Evolutionary conservation across 2,888 invertebrate species (phyloP).

Genomic region (Calliopum simillimum): DNA sequence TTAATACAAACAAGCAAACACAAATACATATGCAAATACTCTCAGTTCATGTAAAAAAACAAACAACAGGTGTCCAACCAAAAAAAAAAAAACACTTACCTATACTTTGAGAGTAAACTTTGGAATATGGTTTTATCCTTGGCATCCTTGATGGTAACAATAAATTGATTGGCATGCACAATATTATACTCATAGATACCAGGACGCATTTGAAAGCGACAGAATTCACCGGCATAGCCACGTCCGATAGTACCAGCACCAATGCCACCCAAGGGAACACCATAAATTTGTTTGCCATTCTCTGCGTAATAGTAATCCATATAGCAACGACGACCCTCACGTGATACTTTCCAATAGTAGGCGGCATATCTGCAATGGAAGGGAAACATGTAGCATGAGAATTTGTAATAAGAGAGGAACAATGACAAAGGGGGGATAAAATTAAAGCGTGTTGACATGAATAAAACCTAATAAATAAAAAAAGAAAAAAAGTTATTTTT

Average conservation of each 20-base stretch:
- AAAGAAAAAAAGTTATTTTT: too few relatives aligned
- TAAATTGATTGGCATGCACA: constrained; percentile 89
- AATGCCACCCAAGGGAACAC: constrained; percentile 87
- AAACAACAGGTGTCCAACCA: not conserved
- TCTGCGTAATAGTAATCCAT: constrained; percentile 84
- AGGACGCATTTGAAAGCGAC: constrained; percentile 89
- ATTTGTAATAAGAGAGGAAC: constrained; percentile 50
- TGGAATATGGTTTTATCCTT: constrained; percentile 79
- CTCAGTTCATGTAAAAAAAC: not conserved
- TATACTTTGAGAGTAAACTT: constrained; percentile 80
- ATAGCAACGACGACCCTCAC: constrained; percentile 76
- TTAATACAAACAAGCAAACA: constrained; percentile 29
- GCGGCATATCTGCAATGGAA: constrained; percentile 74
- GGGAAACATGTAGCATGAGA: constrained; percentile 8
- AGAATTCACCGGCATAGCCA: constrained; percentile 93
- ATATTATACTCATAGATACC: constrained; percentile 89
- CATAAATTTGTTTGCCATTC: constrained; percentile 86
- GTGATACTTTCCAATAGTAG: constrained; percentile 75
- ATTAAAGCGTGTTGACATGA: not conserved
- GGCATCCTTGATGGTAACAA: constrained; percentile 83
- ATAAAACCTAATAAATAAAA: too few relatives aligned
- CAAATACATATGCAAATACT: constrained; percentile 26
- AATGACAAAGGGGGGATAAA: constrained; percentile 29
- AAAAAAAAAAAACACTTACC: constrained; percentile 68
- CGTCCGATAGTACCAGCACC: constrained; percentile 83